Percentiles rank a stretch among this genome's conserved stretches.
phyloP scores from a whole-genome alignment of 1,140 invertebrate species.

The Chironomus striatipennis region DNA sequence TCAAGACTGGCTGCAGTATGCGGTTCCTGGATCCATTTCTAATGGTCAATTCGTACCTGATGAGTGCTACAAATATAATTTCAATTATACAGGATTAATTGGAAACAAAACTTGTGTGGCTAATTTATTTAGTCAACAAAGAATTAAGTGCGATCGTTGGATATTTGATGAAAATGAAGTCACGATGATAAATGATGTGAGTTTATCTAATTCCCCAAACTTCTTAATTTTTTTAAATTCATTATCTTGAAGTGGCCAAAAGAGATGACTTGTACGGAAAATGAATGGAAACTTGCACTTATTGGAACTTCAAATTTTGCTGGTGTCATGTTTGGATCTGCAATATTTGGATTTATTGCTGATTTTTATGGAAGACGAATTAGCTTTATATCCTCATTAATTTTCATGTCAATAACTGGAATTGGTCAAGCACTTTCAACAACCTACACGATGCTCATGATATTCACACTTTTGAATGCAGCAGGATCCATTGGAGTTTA shows the following conservation, averaged over 20 bases:
- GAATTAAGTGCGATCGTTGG: slow-evolving; percentile 41
- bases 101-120: slow-evolving; percentile 32
- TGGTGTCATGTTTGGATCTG: slow-evolving; percentile 49
- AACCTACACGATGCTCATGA: slow-evolving; percentile 46
- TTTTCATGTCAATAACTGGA: slow-evolving; percentile 48
- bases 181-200: slow-evolving; percentile 49
- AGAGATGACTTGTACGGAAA: slow-evolving; percentile 46
- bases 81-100: neutral
- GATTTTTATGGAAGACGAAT: slow-evolving; percentile 48
- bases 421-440: slow-evolving; percentile 45
- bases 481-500: slow-evolving; percentile 52
- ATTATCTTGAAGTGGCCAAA: slow-evolving; percentile 33
- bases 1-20: slow-evolving; percentile 39
- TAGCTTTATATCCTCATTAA: slow-evolving; percentile 46
- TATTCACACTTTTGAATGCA: slow-evolving; percentile 50
- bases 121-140: slow-evolving; percentile 33
- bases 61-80: slow-evolving; percentile 31
- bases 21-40: slow-evolving; percentile 38
- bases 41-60: slow-evolving; percentile 33
- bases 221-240: too few species aligned
- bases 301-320: slow-evolving; percentile 53
- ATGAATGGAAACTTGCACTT: slow-evolving; percentile 52
- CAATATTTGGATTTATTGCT: slow-evolving; percentile 40
- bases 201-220: neutral
- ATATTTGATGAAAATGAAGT: slow-evolving; percentile 43